These are phyloP conservation scores for Venustaconcha ellipsiformis DNA, from an alignment of 1,140 invertebrate species.

Conservation along the genomic window DNA sequence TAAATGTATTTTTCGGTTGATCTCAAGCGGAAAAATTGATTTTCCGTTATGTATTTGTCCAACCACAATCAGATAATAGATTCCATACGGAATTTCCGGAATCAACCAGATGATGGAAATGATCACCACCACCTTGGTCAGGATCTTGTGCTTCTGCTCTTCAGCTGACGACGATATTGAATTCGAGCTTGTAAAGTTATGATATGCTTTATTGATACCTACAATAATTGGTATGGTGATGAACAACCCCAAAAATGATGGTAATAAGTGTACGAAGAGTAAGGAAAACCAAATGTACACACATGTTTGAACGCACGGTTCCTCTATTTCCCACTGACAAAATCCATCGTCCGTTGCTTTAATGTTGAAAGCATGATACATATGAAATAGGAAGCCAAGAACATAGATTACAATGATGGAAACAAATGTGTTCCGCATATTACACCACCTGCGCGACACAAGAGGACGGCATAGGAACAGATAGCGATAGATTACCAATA, in stretches of 20 bases:
- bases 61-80: conserved; percentile 15
- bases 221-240: conserved; percentile 4
- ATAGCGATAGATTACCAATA: conserved; percentile 14
- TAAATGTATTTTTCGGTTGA: conserved; percentile 14
- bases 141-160: conserved; percentile 1
- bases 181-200: neutral
- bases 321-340: conserved; percentile 11
- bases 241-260: conserved; percentile 3
- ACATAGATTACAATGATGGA: conserved; percentile 7
- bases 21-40: conserved; percentile 10
- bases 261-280: conserved; percentile 2
- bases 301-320: conserved; percentile 22
- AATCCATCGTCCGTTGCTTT: conserved; percentile 13
- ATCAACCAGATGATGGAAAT: conserved; percentile 18
- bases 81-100: conserved; percentile 22
- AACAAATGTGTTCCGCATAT: conserved; percentile 2
- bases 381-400: conserved; percentile 11
- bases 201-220: neutral
- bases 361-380: conserved; percentile 24
- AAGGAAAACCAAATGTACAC: conserved; percentile 20
- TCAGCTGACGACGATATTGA: too few relatives aligned
- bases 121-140: conserved; percentile 16
- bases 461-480: conserved; percentile 4
- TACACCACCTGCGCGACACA: conserved; percentile 3
- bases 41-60: conserved; percentile 3